These are phyloP conservation scores for Drosophila saltans DNA, from an alignment of 1,140 invertebrate species.

Conservation along the genomic window DNA sequence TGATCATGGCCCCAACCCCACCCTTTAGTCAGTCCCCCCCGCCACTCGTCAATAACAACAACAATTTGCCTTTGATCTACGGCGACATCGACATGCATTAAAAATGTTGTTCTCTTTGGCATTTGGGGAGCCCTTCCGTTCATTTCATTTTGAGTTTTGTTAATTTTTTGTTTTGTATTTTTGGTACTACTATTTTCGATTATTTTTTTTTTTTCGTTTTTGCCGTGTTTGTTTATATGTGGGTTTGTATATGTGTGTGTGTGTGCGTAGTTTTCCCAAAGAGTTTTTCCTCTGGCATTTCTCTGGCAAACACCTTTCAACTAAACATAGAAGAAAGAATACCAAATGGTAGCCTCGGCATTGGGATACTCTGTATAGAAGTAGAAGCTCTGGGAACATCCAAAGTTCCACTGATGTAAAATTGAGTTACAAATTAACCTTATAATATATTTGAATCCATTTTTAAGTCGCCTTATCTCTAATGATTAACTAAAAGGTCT, in stretches of 20 bases:
- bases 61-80: slow-evolving; percentile 64
- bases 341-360: background rate
- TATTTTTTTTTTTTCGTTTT: slow-evolving; percentile 42
- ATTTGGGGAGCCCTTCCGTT: slow-evolving; percentile 57
- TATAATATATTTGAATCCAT: too few species aligned
- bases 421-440: too few species aligned
- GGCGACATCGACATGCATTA: slow-evolving; percentile 69
- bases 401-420: too few species aligned
- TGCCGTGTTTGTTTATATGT: slow-evolving; percentile 65
- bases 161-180: slow-evolving; percentile 27
- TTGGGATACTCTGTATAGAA: background rate
- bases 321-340: background rate
- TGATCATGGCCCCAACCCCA: slow-evolving; percentile 14
- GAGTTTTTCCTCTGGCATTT: slow-evolving; percentile 12
- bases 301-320: slow-evolving; percentile 17
- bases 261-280: background rate
- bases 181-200: slow-evolving; percentile 7
- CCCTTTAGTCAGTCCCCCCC: slow-evolving; percentile 2
- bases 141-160: slow-evolving; percentile 24
- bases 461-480: too few species aligned
- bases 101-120: slow-evolving; percentile 52
- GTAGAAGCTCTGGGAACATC: too few species aligned
- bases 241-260: slow-evolving; percentile 23
- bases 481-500: too few species aligned
- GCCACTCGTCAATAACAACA: slow-evolving; percentile 17